Evolutionary conservation across 2,113 vertebrate species (phyloP).

Genomic region (Globicephala melas): DNA sequence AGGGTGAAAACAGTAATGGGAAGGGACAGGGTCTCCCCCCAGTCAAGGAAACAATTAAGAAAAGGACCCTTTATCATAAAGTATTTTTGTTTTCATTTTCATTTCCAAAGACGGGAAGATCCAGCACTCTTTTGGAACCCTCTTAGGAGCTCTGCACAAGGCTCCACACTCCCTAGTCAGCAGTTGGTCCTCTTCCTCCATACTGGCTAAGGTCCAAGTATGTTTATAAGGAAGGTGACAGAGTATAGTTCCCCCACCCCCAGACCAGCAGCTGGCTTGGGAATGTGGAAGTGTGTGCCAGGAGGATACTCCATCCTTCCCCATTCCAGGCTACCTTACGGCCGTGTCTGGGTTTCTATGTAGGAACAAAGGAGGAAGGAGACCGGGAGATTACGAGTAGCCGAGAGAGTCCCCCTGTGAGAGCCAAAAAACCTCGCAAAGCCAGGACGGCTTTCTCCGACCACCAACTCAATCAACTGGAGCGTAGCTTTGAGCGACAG

Average conservation of each 20-base stretch:
- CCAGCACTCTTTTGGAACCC: not conserved
- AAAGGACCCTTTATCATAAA: not conserved
- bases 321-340: not conserved
- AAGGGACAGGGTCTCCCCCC: not conserved
- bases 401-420: constrained; percentile 94
- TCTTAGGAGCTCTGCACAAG: not conserved
- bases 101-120: not conserved
- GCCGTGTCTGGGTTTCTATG: constrained; percentile 47
- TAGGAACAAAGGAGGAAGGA: constrained; percentile 95
- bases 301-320: not conserved
- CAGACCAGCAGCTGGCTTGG: not conserved
- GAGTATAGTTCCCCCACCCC: not conserved
- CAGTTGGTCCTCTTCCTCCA: not conserved
- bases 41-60: not conserved
- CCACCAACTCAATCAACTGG: constrained; percentile 98
- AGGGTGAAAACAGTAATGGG: constrained; percentile 9
- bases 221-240: not conserved
- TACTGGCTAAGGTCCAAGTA: not conserved
- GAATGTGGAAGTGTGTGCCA: not conserved
- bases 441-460: constrained; percentile 97
- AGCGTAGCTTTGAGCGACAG: constrained; percentile 97
- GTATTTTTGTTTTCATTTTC: not conserved
- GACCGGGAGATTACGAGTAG: constrained; percentile 98
- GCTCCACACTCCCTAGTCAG: not conserved
- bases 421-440: constrained; percentile 97